A percentile compares a stretch with the other conserved stretches of the same genome.
phyloP scores from a whole-genome alignment of 2,888 invertebrate species.

The Ceriagrion tenellum region DNA sequence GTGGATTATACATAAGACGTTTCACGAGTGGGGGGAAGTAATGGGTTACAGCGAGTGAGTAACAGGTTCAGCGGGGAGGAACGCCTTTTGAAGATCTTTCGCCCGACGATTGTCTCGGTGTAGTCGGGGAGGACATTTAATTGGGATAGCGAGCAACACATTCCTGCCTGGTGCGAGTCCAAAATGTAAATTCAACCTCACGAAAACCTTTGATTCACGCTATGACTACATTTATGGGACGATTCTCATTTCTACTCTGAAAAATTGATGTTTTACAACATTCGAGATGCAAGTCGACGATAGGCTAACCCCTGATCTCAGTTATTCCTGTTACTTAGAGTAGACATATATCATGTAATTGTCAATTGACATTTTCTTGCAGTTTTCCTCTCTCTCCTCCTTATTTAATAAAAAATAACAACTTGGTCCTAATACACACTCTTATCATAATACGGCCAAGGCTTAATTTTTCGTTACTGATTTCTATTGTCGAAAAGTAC shows the following conservation, averaged over 20 bases:
- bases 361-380: too few relatives aligned
- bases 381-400: too few relatives aligned
- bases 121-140: not conserved
- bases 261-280: not conserved
- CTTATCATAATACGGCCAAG: too few relatives aligned
- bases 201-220: not conserved
- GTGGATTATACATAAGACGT: conserved; percentile 24
- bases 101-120: not conserved
- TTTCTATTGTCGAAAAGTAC: too few relatives aligned
- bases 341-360: too few relatives aligned
- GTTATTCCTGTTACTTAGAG: too few relatives aligned
- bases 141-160: not conserved
- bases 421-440: too few relatives aligned
- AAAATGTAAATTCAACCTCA: not conserved
- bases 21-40: not conserved
- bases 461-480: too few relatives aligned
- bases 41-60: not conserved
- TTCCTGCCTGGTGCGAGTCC: too few relatives aligned
- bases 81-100: conserved; percentile 13
- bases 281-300: too few relatives aligned
- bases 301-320: too few relatives aligned
- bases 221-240: not conserved
- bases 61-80: not conserved
- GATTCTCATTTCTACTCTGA: not conserved
- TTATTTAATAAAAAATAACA: too few relatives aligned